Percentiles rank a stretch among this genome's conserved stretches.
Conservation (phyloP, 2,797 vertebrate genomes). For the Eremophila alpestris region DNA sequence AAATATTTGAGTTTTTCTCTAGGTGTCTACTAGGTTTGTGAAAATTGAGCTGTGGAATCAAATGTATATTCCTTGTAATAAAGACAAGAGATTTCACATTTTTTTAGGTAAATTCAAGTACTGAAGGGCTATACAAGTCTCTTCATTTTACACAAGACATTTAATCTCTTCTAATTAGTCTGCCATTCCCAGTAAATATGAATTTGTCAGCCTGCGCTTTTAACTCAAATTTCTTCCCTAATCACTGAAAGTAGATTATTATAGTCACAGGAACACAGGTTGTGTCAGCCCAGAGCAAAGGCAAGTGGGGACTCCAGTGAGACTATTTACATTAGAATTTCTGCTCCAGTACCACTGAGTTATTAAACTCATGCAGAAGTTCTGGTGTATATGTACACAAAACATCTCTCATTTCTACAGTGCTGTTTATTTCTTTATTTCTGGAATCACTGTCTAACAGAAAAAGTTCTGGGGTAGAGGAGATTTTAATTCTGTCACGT, state of each 20-base stretch:
- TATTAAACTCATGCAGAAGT: neutral
- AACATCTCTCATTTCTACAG: neutral
- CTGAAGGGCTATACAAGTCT: neutral
- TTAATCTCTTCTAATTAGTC: neutral
- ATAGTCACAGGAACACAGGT: neutral
- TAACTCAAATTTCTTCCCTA: neutral
- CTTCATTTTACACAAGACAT: neutral
- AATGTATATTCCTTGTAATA: neutral
- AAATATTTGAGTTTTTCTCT: neutral
- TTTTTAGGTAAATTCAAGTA: neutral
- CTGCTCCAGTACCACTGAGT: neutral
- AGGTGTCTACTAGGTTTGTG: neutral
- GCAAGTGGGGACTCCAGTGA: neutral
- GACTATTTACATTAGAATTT: neutral
- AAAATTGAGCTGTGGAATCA: neutral
- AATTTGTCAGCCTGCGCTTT: neutral
- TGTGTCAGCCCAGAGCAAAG: neutral
- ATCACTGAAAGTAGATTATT: neutral
- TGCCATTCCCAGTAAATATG: neutral
- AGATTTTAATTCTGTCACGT: neutral
- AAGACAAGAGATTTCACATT: neutral
- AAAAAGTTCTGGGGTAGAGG: fast-evolving
- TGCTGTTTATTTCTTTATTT: neutral
- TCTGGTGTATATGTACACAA: neutral
- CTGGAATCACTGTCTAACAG: neutral